phyloP scores from a whole-genome alignment of 1,140 invertebrate genomes.

The Heliconius eleuchia region DNA sequence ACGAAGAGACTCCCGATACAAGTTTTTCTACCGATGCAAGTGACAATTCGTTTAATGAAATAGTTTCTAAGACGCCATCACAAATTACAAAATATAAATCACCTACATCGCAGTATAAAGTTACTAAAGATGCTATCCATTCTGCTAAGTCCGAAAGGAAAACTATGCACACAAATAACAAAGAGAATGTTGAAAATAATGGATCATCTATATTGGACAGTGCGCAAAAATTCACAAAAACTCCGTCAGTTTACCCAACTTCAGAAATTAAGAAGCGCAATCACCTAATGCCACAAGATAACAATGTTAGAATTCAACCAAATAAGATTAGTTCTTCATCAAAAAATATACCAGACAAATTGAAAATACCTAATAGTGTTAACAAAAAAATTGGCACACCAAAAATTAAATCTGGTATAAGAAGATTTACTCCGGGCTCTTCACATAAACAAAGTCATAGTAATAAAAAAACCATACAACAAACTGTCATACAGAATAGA shows the following conservation, averaged over 20 bases:
- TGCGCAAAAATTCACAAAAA: slow-evolving; percentile 28
- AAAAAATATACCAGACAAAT: slow-evolving; percentile 59
- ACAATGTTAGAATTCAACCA: slow-evolving; percentile 40
- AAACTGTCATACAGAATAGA: slow-evolving; percentile 52
- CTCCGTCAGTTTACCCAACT: slow-evolving; percentile 35
- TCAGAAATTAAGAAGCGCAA: slow-evolving; percentile 54
- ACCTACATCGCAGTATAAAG: slow-evolving; percentile 51
- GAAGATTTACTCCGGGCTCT: slow-evolving; percentile 66
- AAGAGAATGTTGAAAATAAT: slow-evolving; percentile 55
- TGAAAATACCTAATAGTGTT: slow-evolving; percentile 47
- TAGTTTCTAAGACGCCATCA: slow-evolving; percentile 48
- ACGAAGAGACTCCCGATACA: slow-evolving; percentile 53
- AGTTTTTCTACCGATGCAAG: slow-evolving; percentile 62
- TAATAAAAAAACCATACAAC: slow-evolving; percentile 57
- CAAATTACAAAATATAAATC: slow-evolving; percentile 46
- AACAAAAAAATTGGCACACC: slow-evolving; percentile 66
- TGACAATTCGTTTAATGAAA: slow-evolving; percentile 59
- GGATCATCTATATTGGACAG: slow-evolving; percentile 3
- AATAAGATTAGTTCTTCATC: slow-evolving; percentile 45
- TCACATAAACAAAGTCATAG: slow-evolving; percentile 43
- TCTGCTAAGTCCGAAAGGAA: slow-evolving; percentile 59
- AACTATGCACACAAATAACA: slow-evolving; percentile 43
- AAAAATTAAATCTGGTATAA: slow-evolving; percentile 68
- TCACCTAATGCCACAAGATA: slow-evolving; percentile 49
- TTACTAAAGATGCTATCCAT: slow-evolving; percentile 47